Conservation (phyloP, 2,113 vertebrate species). For the Neofelis nebulosa region DNA sequence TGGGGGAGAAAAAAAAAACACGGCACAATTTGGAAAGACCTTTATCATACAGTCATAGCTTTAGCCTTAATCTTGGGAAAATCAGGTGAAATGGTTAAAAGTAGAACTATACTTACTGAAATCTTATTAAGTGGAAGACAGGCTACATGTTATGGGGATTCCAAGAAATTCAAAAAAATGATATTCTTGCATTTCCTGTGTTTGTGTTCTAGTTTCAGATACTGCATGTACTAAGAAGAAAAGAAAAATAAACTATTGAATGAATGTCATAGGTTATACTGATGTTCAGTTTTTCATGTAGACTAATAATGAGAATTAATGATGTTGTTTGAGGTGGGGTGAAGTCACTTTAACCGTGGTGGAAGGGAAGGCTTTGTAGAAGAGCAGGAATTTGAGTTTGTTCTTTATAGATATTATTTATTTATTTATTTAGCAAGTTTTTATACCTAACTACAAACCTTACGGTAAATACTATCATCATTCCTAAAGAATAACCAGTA, state of each 20-base stretch:
- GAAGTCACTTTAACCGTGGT: not conserved
- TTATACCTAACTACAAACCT: not conserved
- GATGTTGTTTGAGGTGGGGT: not conserved
- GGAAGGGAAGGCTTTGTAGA: not conserved
- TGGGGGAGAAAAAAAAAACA: not conserved
- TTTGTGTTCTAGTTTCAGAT: not conserved
- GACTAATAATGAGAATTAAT: not conserved
- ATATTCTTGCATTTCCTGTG: not conserved
- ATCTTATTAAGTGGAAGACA: not conserved
- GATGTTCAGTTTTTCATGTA: not conserved
- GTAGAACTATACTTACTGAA: not conserved
- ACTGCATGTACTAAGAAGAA: not conserved
- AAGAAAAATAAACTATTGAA: not conserved
- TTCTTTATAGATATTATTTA: not conserved
- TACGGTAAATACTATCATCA: slow-evolving; percentile 18
- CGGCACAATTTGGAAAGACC: not conserved
- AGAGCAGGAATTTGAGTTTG: not conserved
- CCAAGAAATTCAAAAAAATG: not conserved
- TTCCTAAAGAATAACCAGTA: slow-evolving; percentile 35
- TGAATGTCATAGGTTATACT: not conserved
- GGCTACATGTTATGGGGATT: not conserved
- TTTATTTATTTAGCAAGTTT: not conserved
- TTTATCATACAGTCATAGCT: not conserved
- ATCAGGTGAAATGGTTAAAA: not conserved
- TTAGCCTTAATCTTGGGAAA: not conserved